Base-by-base conservation (phyloP, 1,140 invertebrate genomes). In the Uloborus diversus region DNA sequence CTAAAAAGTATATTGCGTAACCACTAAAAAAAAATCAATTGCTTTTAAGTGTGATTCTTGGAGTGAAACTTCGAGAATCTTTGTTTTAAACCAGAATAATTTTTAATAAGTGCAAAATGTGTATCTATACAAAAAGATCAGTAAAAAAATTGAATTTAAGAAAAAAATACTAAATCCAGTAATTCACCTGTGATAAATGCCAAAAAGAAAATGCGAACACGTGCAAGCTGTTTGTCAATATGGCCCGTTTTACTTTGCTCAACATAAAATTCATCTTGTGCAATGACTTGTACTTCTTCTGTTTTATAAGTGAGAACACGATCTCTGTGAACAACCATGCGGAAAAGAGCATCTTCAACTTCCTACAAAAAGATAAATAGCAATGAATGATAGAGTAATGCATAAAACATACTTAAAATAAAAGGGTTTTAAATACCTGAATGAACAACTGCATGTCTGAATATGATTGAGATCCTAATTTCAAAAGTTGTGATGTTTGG, bases 281-380 rank as follows among this genome's bases (percentile, higher is more conserved):
- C 94, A 13, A 94, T 96, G 42, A 97, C 92, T 86, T 99, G 97
- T 4, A 99, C 92, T 88, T 99, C 98, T 86, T 99, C 98, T 90
- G 97, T 97, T 86, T 97, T 98, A 87, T 99, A 99, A 73, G 92
- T 93, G 11, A 99, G 88, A 0, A 96, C 94, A 59, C 94, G 90
- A 84, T 98, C 96, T 42, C 96, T 89, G 83, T 96, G 92, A 11
- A 93, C 94, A 0, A 90, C 85, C 81, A 97, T 88, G 71, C 90
- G 91, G 86, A 98, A 98, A 33, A 98, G 88, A 51, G 81, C 71
- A 42, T 84, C 83, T 81, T 84, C 84, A 28, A 84, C 79, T 25
- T 80, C 79, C 79, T 81, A 25, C 28, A 27, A 65, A 51, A 62
- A 51, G 28, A 1, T 23, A 66, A 57, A 28, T 9, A 53, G 13